Evolutionary conservation across 2,113 vertebrate species (phyloP).

Genomic region (Vidua macroura): DNA sequence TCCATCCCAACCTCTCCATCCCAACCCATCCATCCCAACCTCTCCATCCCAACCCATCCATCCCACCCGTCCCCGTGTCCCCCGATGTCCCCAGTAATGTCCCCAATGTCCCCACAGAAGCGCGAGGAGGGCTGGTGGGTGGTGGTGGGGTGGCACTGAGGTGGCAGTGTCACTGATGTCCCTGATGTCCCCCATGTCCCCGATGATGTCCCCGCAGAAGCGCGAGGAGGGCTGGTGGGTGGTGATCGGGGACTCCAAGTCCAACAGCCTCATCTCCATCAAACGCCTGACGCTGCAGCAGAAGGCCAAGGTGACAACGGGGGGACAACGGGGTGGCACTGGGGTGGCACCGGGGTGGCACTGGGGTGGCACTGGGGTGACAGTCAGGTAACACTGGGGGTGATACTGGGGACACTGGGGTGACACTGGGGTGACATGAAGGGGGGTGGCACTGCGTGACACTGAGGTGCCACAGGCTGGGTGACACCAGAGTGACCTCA

Average conservation of each 20-base stretch:
- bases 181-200: not conserved
- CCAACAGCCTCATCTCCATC: not conserved
- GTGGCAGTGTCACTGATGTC: not conserved
- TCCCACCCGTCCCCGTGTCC: not conserved
- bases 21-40: too few relatives aligned
- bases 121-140: too few relatives aligned
- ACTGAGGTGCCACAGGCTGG: too few relatives aligned
- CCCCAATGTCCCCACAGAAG: too few relatives aligned
- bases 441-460: too few relatives aligned
- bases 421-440: not conserved
- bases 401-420: not conserved
- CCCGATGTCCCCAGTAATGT: not conserved
- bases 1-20: too few relatives aligned
- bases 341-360: not conserved
- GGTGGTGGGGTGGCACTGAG: not conserved
- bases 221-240: not conserved
- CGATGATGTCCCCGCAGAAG: not conserved
- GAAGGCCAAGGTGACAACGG: not conserved
- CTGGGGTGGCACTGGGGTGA: not conserved
- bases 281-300: not conserved
- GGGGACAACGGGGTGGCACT: not conserved
- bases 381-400: too few relatives aligned
- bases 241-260: not conserved
- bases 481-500: too few relatives aligned
- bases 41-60: too few relatives aligned